Base-by-base conservation (phyloP, 1,140 invertebrate species). In the Plectus sambesii region DNA sequence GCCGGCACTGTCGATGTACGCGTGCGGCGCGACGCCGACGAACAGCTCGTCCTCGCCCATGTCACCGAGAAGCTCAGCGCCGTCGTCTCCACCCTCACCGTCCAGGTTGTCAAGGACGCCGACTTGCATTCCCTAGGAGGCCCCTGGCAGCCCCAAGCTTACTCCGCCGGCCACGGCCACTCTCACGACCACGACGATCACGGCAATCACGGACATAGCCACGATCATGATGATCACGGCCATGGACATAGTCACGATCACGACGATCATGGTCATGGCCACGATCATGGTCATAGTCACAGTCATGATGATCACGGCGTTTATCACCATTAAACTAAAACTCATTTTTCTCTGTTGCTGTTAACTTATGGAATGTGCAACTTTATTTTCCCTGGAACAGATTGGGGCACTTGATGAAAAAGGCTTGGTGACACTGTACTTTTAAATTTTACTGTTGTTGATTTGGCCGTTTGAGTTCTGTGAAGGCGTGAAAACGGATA, bases 11-110 rank as follows among this genome's bases (percentile, higher is more conserved):
- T 59, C 8, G 47, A 55, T 46, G 79, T 81, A 2, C 66, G 80
- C 25, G 73, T 81, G 2, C 61, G 79, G 42, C 63, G 78, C 27
- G 79, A 81, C 67, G 80, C 79, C 3, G 75, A 81, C 66, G 80
- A 80, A 63, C 77, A 80, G 61, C 59, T 78, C 49, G 79, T 81
- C 6, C 61, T 81, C 24, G 72, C 73, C 5, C 76, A 77, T 58
- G 75, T 81, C 20, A 73, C 75, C 51, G 74, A 76, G 52, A 72
- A 78, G 39, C 70, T 81, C 3, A 75, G 75, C 9, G 72, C 70
- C 41, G 61, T 81, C 25, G 75, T 80, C 5, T 70, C 72, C 20
- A 68, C 70, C 6, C 66, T 81, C n/a, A 77, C 74, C 1, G 73
- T 81, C 17, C 75, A 79, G 60, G 75, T 79, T 43, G 76, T 77